Evolutionary conservation across 2,888 invertebrate genomes (phyloP).

Genomic region (Melanostoma scalare): DNA sequence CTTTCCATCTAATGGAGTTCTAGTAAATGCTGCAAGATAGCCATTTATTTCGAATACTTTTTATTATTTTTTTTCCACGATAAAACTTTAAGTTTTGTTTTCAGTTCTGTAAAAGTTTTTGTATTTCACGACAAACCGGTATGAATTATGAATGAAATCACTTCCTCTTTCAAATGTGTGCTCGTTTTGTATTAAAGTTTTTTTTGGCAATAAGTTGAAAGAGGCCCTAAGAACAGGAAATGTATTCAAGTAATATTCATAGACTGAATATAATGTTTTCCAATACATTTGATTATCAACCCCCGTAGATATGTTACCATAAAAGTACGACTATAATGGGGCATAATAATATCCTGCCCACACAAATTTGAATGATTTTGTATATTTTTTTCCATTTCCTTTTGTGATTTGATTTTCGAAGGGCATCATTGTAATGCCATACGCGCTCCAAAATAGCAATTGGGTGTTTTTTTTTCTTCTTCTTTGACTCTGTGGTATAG

Average conservation of each 20-base stretch:
- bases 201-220: too few relatives aligned
- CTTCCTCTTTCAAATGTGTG: too few relatives aligned
- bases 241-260: slow-evolving; percentile 13
- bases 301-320: not conserved
- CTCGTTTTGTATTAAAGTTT: too few relatives aligned
- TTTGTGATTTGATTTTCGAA: slow-evolving; percentile 15
- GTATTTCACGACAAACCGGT: too few relatives aligned
- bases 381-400: not conserved
- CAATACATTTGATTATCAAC: slow-evolving; percentile 14
- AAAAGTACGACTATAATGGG: slow-evolving; percentile 19
- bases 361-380: not conserved
- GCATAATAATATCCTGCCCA: slow-evolving; percentile 24
- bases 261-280: slow-evolving; percentile 21
- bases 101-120: too few relatives aligned
- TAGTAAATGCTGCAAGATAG: too few relatives aligned
- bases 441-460: slow-evolving; percentile 16
- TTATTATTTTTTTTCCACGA: too few relatives aligned
- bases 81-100: too few relatives aligned
- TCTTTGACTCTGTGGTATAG: not conserved
- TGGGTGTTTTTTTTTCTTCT: slow-evolving; percentile 16
- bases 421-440: slow-evolving; percentile 6
- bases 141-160: too few relatives aligned
- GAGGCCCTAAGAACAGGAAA: not conserved
- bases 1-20: too few relatives aligned
- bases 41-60: too few relatives aligned